These are phyloP conservation scores for Dendronephthya gigantea DNA, from an alignment of 64 coral and sea anemone genomes.

Conservation along the genomic window DNA sequence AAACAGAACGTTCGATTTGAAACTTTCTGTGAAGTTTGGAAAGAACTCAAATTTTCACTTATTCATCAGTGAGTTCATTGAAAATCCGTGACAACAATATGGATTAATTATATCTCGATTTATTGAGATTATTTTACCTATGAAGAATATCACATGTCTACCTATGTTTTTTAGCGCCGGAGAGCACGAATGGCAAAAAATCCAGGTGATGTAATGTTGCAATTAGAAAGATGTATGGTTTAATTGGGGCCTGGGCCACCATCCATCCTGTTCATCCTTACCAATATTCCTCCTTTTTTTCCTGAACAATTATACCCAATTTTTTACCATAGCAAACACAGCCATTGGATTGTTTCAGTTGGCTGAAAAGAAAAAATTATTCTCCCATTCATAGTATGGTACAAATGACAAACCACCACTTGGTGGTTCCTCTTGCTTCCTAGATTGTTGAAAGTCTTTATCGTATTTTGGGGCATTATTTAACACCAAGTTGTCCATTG, in stretches of 20 bases:
- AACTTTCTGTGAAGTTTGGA: constrained; percentile 84
- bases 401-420: too few relatives aligned
- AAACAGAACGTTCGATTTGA: constrained; percentile 71
- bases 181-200: background rate
- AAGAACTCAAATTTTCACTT: constrained; percentile 89
- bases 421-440: background rate
- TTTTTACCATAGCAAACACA: too few relatives aligned
- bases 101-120: too few relatives aligned
- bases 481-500: constrained; percentile 52
- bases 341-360: background rate
- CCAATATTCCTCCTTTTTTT: too few relatives aligned
- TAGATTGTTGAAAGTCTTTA: constrained; percentile 84
- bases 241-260: too few relatives aligned
- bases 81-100: too few relatives aligned
- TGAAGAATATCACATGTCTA: background rate
- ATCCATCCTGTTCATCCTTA: too few relatives aligned
- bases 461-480: constrained; percentile 50
- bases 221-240: too few relatives aligned
- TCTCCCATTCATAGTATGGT: too few relatives aligned
- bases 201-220: background rate
- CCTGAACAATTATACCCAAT: background rate
- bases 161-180: background rate
- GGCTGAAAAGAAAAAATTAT: background rate
- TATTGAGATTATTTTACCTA: background rate
- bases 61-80: constrained; percentile 63